Base-by-base conservation (phyloP, 2,113 vertebrate genomes). In the Benitochromis conjunctus region DNA sequence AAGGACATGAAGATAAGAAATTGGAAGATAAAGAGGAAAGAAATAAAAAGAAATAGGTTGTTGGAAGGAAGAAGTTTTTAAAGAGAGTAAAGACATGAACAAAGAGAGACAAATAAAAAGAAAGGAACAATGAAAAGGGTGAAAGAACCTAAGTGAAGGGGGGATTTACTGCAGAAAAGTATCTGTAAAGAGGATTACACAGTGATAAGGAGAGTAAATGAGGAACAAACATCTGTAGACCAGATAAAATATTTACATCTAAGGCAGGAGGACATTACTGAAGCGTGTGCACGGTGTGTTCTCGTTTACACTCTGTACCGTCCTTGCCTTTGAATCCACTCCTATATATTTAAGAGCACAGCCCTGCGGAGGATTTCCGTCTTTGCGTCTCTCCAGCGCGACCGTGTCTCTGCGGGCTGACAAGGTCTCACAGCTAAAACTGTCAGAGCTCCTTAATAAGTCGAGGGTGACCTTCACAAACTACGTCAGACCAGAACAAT, bases 351-450 rank as follows among this genome's bases (percentile, higher is more conserved):
- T 58, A 10, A 19, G 31, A 79, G 14, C 2, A n/a, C 51, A 24
- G 3, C 18, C 55, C 29, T 0, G 38, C 3, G 18, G 79, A 43
- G 29, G 2, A 57, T 69, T 79, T 53, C 3, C 24, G 9, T 62
- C 53, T 74, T 55, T 54, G 54, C 2, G 19, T 10, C 14, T 82
- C 60, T 58, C 41, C 21, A 36, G 13, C 31, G 21, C 14, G 13
- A 19, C 29, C 9, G 26, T 64, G 36, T 77, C 58, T 82, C 18
- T 3, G 29, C 34, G 2, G 66, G 85, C 77, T 81, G 82, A 86
- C 82, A 46, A 84, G 80, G 83, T 86, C 88, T 85, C 58, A 2
- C 55, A 48, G 87, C 84, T 79, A 64, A 74, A 90, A 78, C 88
- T 69, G 88, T 81, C 88, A 69, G 64, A 48, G 60, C 77, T 77